Evolutionary conservation across 2,888 invertebrate species (phyloP).

Genomic region (Andrena camellia): DNA sequence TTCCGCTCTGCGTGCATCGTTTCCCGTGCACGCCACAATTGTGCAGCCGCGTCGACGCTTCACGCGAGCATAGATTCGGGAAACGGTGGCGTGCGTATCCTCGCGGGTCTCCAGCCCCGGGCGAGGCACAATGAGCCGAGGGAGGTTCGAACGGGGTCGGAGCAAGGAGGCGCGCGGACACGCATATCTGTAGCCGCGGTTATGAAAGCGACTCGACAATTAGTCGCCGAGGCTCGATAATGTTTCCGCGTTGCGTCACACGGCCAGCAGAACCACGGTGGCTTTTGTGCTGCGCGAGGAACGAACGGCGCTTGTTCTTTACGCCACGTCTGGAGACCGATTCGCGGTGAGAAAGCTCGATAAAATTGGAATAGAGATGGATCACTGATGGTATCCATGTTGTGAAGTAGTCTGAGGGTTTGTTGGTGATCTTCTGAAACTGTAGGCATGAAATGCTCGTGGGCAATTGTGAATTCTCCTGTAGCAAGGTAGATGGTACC

Average conservation of each 20-base stretch:
- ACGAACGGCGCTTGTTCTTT: slow-evolving; percentile 32
- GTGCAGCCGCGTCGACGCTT: slow-evolving; percentile 47
- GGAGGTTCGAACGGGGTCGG: slow-evolving; percentile 4
- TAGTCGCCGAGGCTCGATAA: slow-evolving; percentile 50
- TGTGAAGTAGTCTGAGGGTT: too few relatives aligned
- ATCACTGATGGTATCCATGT: too few relatives aligned
- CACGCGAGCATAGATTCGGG: slow-evolving; percentile 53
- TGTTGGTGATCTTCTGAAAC: too few relatives aligned
- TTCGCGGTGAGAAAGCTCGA: not conserved
- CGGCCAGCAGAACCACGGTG: slow-evolving; percentile 6
- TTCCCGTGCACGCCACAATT: slow-evolving; percentile 51
- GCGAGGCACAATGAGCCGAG: slow-evolving; percentile 38
- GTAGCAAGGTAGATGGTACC: too few relatives aligned
- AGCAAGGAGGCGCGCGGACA: slow-evolving; percentile 27
- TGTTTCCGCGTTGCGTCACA: slow-evolving; percentile 49
- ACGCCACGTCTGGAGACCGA: slow-evolving; percentile 8
- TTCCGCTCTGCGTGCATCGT: slow-evolving; percentile 32
- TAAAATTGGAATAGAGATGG: not conserved
- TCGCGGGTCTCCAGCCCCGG: slow-evolving; percentile 31
- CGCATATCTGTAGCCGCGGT: slow-evolving; percentile 39
- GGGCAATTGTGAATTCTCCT: too few relatives aligned
- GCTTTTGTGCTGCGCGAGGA: slow-evolving; percentile 38
- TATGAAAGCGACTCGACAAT: slow-evolving; percentile 63
- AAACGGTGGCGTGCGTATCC: slow-evolving; percentile 48
- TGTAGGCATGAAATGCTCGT: too few relatives aligned